phyloP scores from a whole-genome alignment of 2,797 vertebrate species.

The Capromys pilorides region DNA sequence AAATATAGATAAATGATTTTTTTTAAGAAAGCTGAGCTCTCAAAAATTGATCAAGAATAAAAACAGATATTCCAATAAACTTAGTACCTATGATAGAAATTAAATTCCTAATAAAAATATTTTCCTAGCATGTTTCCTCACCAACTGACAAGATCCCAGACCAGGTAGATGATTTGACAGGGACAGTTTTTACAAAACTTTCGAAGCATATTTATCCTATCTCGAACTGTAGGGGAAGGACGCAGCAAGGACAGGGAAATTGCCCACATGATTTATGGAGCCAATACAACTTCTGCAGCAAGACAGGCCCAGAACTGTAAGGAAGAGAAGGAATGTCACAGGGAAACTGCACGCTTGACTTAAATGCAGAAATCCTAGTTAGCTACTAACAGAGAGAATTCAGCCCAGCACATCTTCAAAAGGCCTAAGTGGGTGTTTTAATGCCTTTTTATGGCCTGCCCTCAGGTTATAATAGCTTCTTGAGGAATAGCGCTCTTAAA shows the following conservation, averaged over 20 bases:
- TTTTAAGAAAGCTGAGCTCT: neutral
- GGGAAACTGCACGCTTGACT: neutral
- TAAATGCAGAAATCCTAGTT: neutral
- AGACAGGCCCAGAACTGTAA: neutral
- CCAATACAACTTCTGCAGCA: neutral
- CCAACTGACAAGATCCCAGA: neutral
- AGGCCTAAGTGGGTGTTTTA: neutral
- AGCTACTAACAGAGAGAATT: neutral
- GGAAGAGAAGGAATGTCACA: neutral
- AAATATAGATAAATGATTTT: constrained; percentile 8
- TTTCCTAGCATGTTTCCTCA: neutral
- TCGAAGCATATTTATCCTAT: neutral
- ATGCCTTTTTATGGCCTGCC: neutral
- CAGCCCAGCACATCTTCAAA: neutral
- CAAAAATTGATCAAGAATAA: neutral
- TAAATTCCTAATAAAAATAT: neutral
- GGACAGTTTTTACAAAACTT: neutral
- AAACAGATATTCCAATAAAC: constrained; percentile 26
- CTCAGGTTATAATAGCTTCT: neutral
- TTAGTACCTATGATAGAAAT: neutral
- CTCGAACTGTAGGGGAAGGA: neutral
- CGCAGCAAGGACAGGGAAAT: neutral
- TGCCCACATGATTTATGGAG: neutral
- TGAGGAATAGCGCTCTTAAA: neutral
- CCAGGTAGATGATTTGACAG: neutral